A percentile compares a stretch with the other conserved stretches of the same genome.
phyloP scores from a whole-genome alignment of 1,140 invertebrate species.

The Drosophila rhopaloa region DNA sequence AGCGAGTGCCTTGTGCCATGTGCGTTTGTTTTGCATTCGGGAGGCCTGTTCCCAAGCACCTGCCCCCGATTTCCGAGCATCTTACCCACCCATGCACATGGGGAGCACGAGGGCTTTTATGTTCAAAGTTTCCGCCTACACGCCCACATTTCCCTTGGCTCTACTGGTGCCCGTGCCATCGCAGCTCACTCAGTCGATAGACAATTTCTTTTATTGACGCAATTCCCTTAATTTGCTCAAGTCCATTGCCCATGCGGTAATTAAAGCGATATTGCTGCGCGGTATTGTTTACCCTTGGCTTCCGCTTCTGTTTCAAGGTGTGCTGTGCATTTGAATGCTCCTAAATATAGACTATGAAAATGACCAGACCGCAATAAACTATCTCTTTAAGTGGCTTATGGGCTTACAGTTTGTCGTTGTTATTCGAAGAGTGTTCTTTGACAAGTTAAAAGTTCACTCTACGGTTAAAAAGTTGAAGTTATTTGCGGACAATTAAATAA shows the following conservation, averaged over 20 bases:
- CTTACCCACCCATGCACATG: background rate
- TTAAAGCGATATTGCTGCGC: slow-evolving; percentile 31
- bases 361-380: background rate
- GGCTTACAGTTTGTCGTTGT: background rate
- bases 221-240: slow-evolving; percentile 49
- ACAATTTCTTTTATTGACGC: slow-evolving; percentile 52
- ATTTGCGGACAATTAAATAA: too few relatives aligned
- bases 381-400: slow-evolving; percentile 1
- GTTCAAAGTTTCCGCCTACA: slow-evolving; percentile 37
- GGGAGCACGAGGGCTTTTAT: slow-evolving; percentile 9
- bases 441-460: background rate
- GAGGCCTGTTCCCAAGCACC: slow-evolving; percentile 45
- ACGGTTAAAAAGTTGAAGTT: too few relatives aligned
- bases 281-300: slow-evolving; percentile 16
- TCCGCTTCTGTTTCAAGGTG: slow-evolving; percentile 23
- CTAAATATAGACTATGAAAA: slow-evolving; percentile 34
- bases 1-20: slow-evolving; percentile 36
- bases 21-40: slow-evolving; percentile 3
- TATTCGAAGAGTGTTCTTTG: background rate
- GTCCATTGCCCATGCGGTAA: slow-evolving; percentile 48
- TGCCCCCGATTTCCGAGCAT: slow-evolving; percentile 13
- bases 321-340: slow-evolving; percentile 15
- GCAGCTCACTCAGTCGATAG: slow-evolving; percentile 16
- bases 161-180: slow-evolving; percentile 17
- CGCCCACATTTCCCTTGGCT: slow-evolving; percentile 37